Base-by-base conservation (phyloP, 2,113 vertebrate genomes). In the Ceuthmochares aereus region DNA sequence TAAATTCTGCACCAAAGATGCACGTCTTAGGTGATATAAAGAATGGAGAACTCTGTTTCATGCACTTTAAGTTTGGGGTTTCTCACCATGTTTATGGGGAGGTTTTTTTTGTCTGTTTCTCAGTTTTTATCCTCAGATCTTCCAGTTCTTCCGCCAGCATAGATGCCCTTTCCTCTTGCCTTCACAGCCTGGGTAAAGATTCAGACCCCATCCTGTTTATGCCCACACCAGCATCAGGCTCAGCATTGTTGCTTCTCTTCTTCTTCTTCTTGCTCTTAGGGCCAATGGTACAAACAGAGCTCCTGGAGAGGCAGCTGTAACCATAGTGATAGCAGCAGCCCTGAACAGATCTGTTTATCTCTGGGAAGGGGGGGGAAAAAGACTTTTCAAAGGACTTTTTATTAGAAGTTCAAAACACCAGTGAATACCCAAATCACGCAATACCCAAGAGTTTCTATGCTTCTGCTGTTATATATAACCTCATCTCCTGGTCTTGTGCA, bases 241-340 rank as follows among this genome's bases (percentile, higher is more conserved):
- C 55, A 36, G 26, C 1, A 0, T 42, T 63, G 37, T 11, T 88
- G 45, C 6, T 86, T 67, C n/a, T n/a, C n/a, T 47, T 30, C 72
- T 75, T 90, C 73, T 87, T 19, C 59, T 11, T 84, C 62, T 79
- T 83, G 51, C 34, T 77, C 52, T 36, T 59, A 62, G 42, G 80
- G 66, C 60, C 83, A 54, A 60, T 64, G 91, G 83, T 84, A 78
- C 32, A 86, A 88, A 59, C 20, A 86, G 55, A 90, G 49, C 54
- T 92, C 55, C 66, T 74, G 58, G 69, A 90, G 86, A 87, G 64
- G 37, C 89, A 91, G 6, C 76, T 81, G 96, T 95, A 90, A 92
- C 94, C 91, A 95, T 72, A 92, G 95, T 64, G 91, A 95, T 45
- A 94, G 60, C 47, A 91, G 56, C 34, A 58, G 76, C 47, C 89